These are phyloP conservation scores for Anguilla megastoma DNA, from an alignment of 2,797 vertebrate genomes.

Conservation along the genomic window DNA sequence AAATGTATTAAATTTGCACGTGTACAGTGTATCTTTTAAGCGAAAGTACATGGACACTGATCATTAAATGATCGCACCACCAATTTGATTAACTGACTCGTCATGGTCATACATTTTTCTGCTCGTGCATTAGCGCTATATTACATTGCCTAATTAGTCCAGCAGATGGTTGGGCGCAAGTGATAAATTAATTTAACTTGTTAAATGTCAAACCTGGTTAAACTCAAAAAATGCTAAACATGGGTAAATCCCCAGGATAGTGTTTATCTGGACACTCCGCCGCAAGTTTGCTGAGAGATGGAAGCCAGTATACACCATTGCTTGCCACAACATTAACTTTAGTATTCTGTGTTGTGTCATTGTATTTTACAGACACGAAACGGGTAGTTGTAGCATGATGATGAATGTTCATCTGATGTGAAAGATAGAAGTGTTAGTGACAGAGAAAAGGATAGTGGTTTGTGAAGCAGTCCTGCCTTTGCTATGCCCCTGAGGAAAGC, in stretches of 20 bases:
- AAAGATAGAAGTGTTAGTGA: no score
- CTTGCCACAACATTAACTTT: neutral
- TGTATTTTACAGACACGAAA: no score
- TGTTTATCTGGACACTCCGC: neutral
- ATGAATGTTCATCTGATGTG: no score
- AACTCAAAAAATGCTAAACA: neutral
- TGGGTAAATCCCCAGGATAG: neutral
- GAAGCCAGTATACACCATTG: neutral
- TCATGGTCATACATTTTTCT: neutral
- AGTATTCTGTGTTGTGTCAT: neutral
- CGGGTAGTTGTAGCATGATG: no score
- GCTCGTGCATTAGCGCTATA: neutral
- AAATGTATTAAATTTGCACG: no score
- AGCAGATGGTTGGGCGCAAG: neutral
- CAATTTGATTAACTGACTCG: neutral
- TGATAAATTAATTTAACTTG: neutral
- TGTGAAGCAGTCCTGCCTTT: neutral
- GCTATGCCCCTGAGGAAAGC: neutral
- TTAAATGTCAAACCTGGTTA: neutral
- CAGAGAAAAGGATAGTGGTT: neutral
- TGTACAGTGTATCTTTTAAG: neutral
- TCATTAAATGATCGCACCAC: neutral
- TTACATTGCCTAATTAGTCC: neutral
- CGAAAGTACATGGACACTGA: neutral
- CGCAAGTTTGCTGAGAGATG: neutral